These are phyloP conservation scores for Brachypterus glaber DNA, from an alignment of 2,888 invertebrate genomes.

Conservation along the genomic window DNA sequence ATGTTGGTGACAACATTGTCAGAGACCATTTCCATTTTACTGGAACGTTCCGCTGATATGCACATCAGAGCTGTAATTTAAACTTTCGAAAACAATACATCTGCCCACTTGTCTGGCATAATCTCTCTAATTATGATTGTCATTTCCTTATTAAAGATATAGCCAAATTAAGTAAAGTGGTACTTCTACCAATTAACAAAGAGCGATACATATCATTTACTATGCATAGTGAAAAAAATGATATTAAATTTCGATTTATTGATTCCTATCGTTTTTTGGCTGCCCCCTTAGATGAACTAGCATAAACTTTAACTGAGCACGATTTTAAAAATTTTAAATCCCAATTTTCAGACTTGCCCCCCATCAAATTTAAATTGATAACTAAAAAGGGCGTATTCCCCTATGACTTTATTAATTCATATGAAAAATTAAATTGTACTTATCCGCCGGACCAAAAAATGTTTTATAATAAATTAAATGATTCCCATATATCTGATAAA, in stretches of 20 bases:
- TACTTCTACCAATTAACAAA: background rate
- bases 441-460: no score
- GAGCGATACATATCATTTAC: no score
- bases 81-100: background rate
- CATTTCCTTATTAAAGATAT: conserved; percentile 3
- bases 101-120: conserved; percentile 4
- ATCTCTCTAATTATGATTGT: conserved; percentile 5
- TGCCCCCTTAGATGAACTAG: background rate
- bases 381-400: conserved; percentile 19
- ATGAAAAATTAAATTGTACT: no score
- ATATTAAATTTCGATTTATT: background rate
- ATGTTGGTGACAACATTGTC: no score
- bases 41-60: no score
- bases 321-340: background rate
- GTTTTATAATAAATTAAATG: conserved; percentile 21
- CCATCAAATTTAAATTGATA: background rate
- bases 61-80: no score
- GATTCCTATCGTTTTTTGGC: background rate
- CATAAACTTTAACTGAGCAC: background rate
- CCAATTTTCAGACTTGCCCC: background rate
- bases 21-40: no score
- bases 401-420: no score
- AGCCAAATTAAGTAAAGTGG: background rate
- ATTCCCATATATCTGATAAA: conserved; percentile 19
- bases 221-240: conserved; percentile 6